phyloP scores from a whole-genome alignment of 1,140 invertebrate species.

The Nylanderia fulva region DNA sequence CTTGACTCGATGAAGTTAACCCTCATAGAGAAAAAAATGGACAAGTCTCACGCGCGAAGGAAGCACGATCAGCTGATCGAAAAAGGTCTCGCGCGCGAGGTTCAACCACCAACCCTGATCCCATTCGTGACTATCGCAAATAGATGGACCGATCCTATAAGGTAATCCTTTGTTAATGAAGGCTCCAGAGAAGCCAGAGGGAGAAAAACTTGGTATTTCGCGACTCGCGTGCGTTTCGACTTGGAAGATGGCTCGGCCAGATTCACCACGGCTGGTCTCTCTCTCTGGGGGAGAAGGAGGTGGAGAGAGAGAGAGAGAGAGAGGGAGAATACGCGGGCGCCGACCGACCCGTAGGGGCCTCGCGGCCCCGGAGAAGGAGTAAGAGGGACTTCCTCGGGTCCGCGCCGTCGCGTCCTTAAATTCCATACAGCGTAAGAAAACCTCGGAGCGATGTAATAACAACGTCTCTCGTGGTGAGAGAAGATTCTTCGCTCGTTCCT shows the following conservation, averaged over 20 bases:
- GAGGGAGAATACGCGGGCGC: constrained; percentile 29
- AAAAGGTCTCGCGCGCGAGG: constrained; percentile 56
- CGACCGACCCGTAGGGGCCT: constrained; percentile 13
- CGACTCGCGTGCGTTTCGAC: constrained; percentile 72
- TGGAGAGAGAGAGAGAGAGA: too few species aligned
- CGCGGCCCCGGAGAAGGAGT: constrained; percentile 35
- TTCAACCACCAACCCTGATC: constrained; percentile 68
- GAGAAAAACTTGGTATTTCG: constrained; percentile 59
- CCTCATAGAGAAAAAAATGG: too few species aligned
- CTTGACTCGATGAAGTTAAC: too few species aligned
- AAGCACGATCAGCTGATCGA: constrained; percentile 12
- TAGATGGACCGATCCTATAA: constrained; percentile 75
- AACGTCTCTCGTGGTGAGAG: constrained; percentile 47
- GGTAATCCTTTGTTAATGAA: constrained; percentile 75
- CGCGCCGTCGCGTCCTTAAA: constrained; percentile 57
- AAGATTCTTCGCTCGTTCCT: constrained; percentile 50
- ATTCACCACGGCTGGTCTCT: constrained; percentile 57
- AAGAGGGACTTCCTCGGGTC: constrained; percentile 62
- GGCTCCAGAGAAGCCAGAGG: constrained; percentile 40
- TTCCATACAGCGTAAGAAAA: constrained; percentile 67
- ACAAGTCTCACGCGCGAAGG: background rate
- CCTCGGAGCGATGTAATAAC: constrained; percentile 57
- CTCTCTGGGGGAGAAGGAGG: background rate
- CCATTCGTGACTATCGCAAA: constrained; percentile 75
- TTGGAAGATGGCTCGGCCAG: constrained; percentile 69